Evolutionary conservation across 2,888 invertebrate genomes (phyloP).

Genomic region (Melipona bicolor): DNA sequence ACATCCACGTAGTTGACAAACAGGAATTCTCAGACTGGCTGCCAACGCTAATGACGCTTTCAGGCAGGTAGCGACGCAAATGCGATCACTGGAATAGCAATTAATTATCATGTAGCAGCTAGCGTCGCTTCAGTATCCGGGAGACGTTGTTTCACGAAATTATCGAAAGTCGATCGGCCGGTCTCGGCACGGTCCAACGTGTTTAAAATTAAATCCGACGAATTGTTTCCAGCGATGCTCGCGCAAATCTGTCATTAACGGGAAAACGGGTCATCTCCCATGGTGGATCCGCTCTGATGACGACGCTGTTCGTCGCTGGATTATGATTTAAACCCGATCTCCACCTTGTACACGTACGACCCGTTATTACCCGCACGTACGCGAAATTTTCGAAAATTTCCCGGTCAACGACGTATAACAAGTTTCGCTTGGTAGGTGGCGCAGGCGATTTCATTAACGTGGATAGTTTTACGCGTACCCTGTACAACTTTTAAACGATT

Average conservation of each 20-base stretch:
- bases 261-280: not conserved
- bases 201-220: constrained; percentile 12
- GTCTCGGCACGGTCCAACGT: not conserved
- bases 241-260: constrained; percentile 7
- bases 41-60: constrained; percentile 48
- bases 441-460: constrained; percentile 23
- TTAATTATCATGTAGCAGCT: constrained; percentile 50
- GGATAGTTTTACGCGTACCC: constrained; percentile 21
- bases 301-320: not conserved
- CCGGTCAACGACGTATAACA: not conserved
- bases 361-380: not conserved
- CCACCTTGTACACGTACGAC: not conserved
- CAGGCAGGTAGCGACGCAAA: constrained; percentile 50
- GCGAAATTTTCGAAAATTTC: not conserved
- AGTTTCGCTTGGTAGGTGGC: too few relatives aligned
- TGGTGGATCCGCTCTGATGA: not conserved
- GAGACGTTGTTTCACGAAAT: constrained; percentile 22
- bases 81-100: constrained; percentile 52
- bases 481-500: constrained; percentile 46
- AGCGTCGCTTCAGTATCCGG: not conserved
- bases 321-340: not conserved
- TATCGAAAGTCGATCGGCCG: constrained; percentile 37
- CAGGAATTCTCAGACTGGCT: constrained; percentile 38
- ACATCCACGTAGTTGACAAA: constrained; percentile 41
- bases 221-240: not conserved